These are phyloP conservation scores for Lacanobia oleracea DNA, from an alignment of 2,888 invertebrate genomes.

Conservation along the genomic window DNA sequence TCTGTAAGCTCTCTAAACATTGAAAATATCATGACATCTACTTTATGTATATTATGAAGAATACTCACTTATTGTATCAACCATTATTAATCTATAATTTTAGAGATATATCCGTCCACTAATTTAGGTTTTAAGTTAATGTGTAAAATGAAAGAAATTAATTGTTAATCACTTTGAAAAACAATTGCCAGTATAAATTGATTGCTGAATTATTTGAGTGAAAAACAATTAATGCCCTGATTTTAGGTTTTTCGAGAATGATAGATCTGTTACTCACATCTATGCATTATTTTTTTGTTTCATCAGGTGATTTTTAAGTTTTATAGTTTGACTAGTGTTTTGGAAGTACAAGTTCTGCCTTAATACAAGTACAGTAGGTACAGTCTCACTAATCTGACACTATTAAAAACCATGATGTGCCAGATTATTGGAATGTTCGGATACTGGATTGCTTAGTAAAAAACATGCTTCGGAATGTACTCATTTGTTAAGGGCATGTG, in stretches of 20 bases:
- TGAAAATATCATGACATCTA: constrained; percentile 33
- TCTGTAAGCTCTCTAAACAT: constrained; percentile 18
- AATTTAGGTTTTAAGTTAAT: constrained; percentile 25
- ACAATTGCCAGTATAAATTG: neutral
- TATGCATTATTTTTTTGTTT: neutral
- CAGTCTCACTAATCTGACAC: no score
- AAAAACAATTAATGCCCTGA: constrained; percentile 1
- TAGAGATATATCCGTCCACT: constrained; percentile 58
- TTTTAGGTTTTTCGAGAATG: constrained; percentile 3
- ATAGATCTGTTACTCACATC: constrained; percentile 34
- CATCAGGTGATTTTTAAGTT: neutral
- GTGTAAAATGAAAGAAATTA: neutral
- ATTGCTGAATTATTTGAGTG: neutral
- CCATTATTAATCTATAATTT: constrained; percentile 24
- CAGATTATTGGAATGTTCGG: no score
- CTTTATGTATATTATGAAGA: constrained; percentile 28
- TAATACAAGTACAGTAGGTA: no score
- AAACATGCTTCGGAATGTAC: no score
- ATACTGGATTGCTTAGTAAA: no score
- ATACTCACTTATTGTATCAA: constrained; percentile 44
- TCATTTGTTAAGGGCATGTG: no score
- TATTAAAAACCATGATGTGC: no score
- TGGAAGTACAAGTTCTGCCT: no score
- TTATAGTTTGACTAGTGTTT: neutral
- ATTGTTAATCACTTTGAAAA: neutral